These are phyloP conservation scores for Cylas formicarius DNA, from an alignment of 1,140 invertebrate species.

Conservation along the genomic window DNA sequence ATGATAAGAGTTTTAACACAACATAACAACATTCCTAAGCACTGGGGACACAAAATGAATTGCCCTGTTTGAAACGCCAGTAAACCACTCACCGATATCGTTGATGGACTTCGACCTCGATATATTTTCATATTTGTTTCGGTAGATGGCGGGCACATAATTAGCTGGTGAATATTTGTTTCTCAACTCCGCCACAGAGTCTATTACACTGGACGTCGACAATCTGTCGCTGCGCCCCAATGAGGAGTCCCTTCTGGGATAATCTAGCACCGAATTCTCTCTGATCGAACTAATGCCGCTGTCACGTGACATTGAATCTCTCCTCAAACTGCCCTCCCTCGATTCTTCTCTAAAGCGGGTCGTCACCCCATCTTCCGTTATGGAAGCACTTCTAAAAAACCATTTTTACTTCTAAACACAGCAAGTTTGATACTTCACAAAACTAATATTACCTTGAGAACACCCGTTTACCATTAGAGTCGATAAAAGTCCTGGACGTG, in stretches of 20 bases:
- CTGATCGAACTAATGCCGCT: constrained; percentile 35
- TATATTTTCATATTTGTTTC: constrained; percentile 41
- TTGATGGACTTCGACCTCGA: constrained; percentile 49
- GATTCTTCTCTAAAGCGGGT: constrained; percentile 34
- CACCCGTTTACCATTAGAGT: constrained; percentile 36
- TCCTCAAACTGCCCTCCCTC: constrained; percentile 28
- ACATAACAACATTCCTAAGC: no score
- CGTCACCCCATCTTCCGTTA: constrained; percentile 38
- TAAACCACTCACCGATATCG: constrained; percentile 44
- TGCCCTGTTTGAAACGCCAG: no score
- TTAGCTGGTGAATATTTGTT: constrained; percentile 56
- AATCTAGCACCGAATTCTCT: constrained; percentile 29
- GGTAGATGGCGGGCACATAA: constrained; percentile 52
- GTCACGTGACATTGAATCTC: constrained; percentile 32
- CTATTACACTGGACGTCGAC: constrained; percentile 33
- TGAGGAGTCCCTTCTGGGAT: constrained; percentile 30
- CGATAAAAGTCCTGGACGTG: constrained; percentile 43
- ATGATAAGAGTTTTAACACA: no score
- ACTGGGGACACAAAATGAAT: no score
- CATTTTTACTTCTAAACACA: neutral
- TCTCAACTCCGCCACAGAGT: constrained; percentile 51
- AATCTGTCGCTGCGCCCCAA: constrained; percentile 27
- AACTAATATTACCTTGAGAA: constrained; percentile 31
- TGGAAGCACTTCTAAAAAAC: constrained; percentile 35
- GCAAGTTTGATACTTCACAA: neutral